These are phyloP conservation scores for Ceramica pisi DNA, from an alignment of 2,888 invertebrate species.

Conservation along the genomic window DNA sequence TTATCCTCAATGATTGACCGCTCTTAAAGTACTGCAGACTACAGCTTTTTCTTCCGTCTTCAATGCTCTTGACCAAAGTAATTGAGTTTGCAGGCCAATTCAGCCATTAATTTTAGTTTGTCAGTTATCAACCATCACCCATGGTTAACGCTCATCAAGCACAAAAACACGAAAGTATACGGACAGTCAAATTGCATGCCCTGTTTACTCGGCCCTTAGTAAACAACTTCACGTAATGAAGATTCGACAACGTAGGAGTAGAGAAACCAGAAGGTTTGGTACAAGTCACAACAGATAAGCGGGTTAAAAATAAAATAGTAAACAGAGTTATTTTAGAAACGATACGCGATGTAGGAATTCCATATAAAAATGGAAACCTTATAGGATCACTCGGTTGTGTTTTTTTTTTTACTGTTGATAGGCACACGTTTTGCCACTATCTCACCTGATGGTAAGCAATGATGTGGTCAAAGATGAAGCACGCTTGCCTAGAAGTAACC, in stretches of 20 bases:
- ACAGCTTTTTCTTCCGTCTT: neutral
- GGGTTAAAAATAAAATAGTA: neutral
- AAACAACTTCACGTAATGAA: constrained; percentile 80
- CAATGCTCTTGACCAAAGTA: neutral
- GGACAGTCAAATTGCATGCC: constrained; percentile 58
- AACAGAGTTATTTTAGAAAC: no score
- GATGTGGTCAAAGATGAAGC: no score
- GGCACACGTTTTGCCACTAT: no score
- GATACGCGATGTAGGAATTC: no score
- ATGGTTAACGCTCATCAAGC: constrained; percentile 4
- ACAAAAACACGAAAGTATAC: constrained; percentile 33
- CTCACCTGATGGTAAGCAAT: no score
- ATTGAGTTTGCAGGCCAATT: neutral
- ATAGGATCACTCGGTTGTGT: no score
- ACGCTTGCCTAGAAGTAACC: no score
- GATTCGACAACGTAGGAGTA: constrained; percentile 73
- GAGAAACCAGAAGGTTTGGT: constrained; percentile 57
- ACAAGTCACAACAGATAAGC: constrained; percentile 42
- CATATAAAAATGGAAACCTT: no score
- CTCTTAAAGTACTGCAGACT: neutral
- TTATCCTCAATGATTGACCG: neutral
- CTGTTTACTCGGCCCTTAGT: constrained; percentile 72
- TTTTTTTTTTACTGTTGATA: no score
- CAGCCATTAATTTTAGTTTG: neutral
- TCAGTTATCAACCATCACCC: constrained; percentile 15